Percentiles rank a stretch among this genome's conserved stretches.
Conservation (phyloP, 1,140 invertebrate species). For the Drosophila setifemur region DNA sequence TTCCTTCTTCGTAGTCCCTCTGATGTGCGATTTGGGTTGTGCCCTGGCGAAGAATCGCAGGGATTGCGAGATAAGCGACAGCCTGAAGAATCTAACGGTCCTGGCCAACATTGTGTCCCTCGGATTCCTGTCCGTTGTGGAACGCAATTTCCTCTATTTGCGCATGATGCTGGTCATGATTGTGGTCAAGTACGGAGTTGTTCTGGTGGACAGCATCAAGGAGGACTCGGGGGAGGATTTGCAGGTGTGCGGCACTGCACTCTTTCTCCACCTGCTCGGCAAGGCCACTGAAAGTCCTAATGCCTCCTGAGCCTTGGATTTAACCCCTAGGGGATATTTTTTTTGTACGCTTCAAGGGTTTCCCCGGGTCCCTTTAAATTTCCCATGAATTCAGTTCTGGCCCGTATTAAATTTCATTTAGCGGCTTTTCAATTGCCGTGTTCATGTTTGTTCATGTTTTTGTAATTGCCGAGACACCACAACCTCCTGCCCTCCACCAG, state of each 20-base stretch:
- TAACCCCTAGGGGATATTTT: background rate
- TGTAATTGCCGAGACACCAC: slow-evolving; percentile 55
- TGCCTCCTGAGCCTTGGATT: background rate
- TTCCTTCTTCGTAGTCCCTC: slow-evolving; percentile 48
- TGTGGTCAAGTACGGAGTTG: slow-evolving; percentile 42
- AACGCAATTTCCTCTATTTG: slow-evolving; percentile 47
- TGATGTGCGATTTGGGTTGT: slow-evolving; percentile 52
- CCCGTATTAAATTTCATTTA: slow-evolving; percentile 63
- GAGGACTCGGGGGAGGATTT: slow-evolving; percentile 52
- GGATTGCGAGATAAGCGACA: slow-evolving; percentile 39
- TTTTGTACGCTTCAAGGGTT: slow-evolving; percentile 43
- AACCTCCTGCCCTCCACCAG: background rate
- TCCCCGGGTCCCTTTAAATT: slow-evolving; percentile 30
- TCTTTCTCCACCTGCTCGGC: slow-evolving; percentile 45
- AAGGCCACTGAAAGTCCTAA: background rate
- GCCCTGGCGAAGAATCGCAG: slow-evolving; percentile 18
- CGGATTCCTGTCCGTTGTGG: slow-evolving; percentile 44
- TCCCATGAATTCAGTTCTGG: slow-evolving; percentile 45
- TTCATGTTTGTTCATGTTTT: slow-evolving; percentile 77
- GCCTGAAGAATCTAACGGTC: slow-evolving; percentile 53
- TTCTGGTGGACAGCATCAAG: slow-evolving; percentile 45
- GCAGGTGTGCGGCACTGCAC: slow-evolving; percentile 51
- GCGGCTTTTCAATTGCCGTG: slow-evolving; percentile 64
- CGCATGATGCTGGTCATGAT: slow-evolving; percentile 54
- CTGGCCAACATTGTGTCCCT: slow-evolving; percentile 69